Conservation (phyloP, 2,888 invertebrate species). For the Apamea monoglypha region DNA sequence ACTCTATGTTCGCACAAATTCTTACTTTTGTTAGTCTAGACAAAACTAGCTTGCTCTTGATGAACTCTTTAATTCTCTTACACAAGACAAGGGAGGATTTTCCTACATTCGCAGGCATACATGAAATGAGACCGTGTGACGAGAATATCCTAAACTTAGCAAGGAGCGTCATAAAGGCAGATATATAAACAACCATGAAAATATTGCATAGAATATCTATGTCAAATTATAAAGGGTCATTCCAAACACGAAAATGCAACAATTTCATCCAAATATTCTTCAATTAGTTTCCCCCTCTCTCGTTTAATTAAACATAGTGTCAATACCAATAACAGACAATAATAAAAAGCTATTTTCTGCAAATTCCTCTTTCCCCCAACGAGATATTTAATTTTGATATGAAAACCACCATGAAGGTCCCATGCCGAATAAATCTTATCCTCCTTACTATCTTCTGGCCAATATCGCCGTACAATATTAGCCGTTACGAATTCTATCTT, state of each 20-base stretch:
- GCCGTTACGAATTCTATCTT: conserved; percentile 86
- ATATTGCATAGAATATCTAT: not conserved
- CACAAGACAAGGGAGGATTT: too few species aligned
- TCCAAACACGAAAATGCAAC: conserved; percentile 6
- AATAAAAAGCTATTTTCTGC: conserved; percentile 71
- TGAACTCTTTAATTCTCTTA: not conserved
- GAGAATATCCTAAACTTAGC: not conserved
- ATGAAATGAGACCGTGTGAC: too few species aligned
- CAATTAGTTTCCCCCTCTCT: conserved; percentile 18
- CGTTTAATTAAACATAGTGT: conserved; percentile 67
- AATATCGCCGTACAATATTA: conserved; percentile 89
- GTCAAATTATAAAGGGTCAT: not conserved
- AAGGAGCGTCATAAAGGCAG: too few species aligned
- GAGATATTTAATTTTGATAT: conserved; percentile 90
- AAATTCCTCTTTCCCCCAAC: conserved; percentile 70
- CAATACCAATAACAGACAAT: conserved; percentile 58
- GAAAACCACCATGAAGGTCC: conserved; percentile 83
- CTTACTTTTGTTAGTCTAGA: too few species aligned
- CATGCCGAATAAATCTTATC: conserved; percentile 87
- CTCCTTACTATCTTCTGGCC: conserved; percentile 82
- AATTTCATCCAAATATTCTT: conserved; percentile 15
- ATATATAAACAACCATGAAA: not conserved
- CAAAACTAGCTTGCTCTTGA: not conserved
- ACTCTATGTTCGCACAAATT: not conserved
- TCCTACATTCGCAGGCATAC: too few species aligned